Conservation (phyloP, 2,888 invertebrate species). For the Orthosia incerta region DNA sequence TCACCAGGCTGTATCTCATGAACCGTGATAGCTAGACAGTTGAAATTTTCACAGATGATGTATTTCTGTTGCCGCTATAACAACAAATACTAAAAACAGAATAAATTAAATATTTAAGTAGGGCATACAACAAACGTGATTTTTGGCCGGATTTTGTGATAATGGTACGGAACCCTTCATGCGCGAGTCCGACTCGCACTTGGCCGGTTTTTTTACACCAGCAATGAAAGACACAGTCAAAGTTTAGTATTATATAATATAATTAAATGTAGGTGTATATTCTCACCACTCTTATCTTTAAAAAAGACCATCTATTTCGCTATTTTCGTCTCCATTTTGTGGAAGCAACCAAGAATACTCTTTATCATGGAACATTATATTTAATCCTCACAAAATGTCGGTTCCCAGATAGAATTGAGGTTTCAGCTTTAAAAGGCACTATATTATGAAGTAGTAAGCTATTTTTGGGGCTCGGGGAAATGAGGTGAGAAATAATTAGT, state of each 20-base stretch:
- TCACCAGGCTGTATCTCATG: too few species aligned
- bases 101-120: too few species aligned
- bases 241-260: constrained; percentile 2
- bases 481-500: constrained; percentile 2
- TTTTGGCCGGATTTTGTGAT: too few species aligned
- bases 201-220: neutral
- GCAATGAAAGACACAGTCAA: neutral
- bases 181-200: too few species aligned
- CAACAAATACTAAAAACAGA: too few species aligned
- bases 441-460: neutral
- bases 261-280: neutral
- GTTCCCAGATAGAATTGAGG: constrained; percentile 36
- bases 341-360: constrained; percentile 10
- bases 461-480: constrained; percentile 17
- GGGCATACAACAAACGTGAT: too few species aligned
- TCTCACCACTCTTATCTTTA: constrained; percentile 19
- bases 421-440: constrained; percentile 37
- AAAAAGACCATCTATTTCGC: constrained; percentile 3
- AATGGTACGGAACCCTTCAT: too few species aligned
- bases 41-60: too few species aligned
- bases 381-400: constrained; percentile 49
- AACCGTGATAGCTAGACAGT: too few species aligned
- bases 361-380: constrained; percentile 42
- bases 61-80: too few species aligned
- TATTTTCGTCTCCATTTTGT: constrained; percentile 33